Evolutionary conservation across 2,113 vertebrate genomes (phyloP).

Genomic region (Hemibagrus wyckioides): DNA sequence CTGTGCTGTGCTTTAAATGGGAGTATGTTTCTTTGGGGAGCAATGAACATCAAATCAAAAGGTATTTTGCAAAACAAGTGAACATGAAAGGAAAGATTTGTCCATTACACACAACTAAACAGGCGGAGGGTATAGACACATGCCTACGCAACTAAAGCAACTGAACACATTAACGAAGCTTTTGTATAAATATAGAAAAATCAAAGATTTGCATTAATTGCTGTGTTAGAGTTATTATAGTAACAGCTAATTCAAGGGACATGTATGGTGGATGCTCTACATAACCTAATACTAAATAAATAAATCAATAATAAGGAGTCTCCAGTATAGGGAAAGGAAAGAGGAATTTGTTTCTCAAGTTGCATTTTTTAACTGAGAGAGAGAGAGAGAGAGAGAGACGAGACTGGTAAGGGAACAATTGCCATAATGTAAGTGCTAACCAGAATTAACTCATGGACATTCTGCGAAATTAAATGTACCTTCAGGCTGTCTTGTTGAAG

Average conservation of each 20-base stretch:
- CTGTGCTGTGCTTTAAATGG: background rate
- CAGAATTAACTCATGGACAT: background rate
- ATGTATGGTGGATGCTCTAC: background rate
- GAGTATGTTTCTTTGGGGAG: background rate
- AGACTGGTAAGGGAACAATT: background rate
- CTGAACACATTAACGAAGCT: background rate
- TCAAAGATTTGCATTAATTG: background rate
- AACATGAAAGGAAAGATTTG: background rate
- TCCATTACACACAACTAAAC: background rate
- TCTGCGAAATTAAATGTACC: background rate
- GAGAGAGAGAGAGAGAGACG: background rate
- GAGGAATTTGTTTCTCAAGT: background rate
- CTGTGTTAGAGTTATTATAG: background rate
- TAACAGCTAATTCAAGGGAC: background rate
- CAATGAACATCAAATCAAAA: slow-evolving; percentile 17
- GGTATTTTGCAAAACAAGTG: background rate
- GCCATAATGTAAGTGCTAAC: background rate
- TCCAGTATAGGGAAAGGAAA: background rate
- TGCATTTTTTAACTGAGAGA: background rate
- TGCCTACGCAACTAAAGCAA: background rate
- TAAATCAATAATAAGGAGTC: no score
- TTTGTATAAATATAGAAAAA: background rate
- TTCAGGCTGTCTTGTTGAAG: background rate
- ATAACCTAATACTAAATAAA: background rate
- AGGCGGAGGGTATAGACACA: background rate